A percentile compares a stretch with the other conserved stretches of the same genome.
Evolutionary conservation across 2,888 invertebrate genomes (phyloP).

Genomic region (Diarsia rubi): DNA sequence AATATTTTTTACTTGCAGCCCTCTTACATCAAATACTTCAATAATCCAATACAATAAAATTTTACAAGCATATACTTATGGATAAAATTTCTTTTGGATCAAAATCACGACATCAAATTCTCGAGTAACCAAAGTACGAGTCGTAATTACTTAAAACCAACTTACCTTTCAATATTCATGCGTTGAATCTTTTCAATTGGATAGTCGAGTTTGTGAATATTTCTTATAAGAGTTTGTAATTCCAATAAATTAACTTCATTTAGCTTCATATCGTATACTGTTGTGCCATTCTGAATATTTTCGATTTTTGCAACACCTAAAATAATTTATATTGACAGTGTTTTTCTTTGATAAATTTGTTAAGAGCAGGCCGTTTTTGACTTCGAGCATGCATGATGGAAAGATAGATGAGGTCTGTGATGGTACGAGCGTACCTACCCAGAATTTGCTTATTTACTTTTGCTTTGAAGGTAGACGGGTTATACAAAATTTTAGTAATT

Average conservation of each 20-base stretch:
- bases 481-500: not conserved
- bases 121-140: conserved; percentile 3
- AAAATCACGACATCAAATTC: not conserved
- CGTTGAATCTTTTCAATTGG: conserved; percentile 64
- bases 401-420: too few species aligned
- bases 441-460: too few species aligned
- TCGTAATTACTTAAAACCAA: conserved; percentile 38
- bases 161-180: conserved; percentile 70
- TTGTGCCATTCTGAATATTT: conserved; percentile 55
- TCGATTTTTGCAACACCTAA: conserved; percentile 68
- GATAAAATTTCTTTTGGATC: not conserved
- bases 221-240: conserved; percentile 67
- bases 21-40: not conserved
- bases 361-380: too few species aligned
- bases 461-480: too few species aligned
- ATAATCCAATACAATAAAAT: conserved; percentile 15
- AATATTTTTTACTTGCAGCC: not conserved
- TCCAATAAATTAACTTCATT: conserved; percentile 70
- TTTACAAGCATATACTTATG: not conserved
- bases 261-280: conserved; percentile 57
- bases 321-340: conserved; percentile 22
- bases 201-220: conserved; percentile 61
- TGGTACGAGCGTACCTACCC: too few species aligned
- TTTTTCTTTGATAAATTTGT: not conserved
- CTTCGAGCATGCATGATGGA: too few species aligned